Conservation (phyloP, 1,140 invertebrate species). For the Paraescarpia echinospica region DNA sequence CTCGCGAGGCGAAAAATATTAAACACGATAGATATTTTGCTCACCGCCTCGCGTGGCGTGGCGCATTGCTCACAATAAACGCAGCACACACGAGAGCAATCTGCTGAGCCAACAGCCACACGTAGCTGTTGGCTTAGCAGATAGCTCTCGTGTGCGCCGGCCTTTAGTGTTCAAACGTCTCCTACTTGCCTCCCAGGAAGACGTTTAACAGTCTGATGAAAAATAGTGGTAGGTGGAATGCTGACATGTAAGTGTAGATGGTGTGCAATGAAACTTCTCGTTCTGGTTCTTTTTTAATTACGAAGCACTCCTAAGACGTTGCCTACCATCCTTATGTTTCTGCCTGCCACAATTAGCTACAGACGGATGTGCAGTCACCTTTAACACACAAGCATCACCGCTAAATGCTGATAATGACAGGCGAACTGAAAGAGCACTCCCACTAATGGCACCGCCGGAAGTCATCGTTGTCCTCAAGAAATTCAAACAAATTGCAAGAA, state of each 20-base stretch:
- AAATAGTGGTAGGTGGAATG: background rate
- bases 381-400: background rate
- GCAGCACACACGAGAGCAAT: too few relatives aligned
- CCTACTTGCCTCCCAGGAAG: background rate
- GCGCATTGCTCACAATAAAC: too few relatives aligned
- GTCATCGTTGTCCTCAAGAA: background rate
- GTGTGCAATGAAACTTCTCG: background rate
- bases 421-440: background rate
- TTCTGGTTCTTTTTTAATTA: background rate
- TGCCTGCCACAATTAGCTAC: background rate
- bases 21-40: too few relatives aligned
- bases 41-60: too few relatives aligned
- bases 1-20: too few relatives aligned
- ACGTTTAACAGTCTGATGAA: background rate
- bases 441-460: background rate
- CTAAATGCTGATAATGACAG: background rate
- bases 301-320: background rate
- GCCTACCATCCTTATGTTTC: background rate
- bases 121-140: too few relatives aligned
- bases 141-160: too few relatives aligned
- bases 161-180: background rate
- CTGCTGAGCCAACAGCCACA: too few relatives aligned
- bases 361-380: background rate
- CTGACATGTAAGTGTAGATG: background rate
- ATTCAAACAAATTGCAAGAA: background rate